These are phyloP conservation scores for Dilophus febrilis DNA, from an alignment of 2,888 invertebrate genomes.

Conservation along the genomic window DNA sequence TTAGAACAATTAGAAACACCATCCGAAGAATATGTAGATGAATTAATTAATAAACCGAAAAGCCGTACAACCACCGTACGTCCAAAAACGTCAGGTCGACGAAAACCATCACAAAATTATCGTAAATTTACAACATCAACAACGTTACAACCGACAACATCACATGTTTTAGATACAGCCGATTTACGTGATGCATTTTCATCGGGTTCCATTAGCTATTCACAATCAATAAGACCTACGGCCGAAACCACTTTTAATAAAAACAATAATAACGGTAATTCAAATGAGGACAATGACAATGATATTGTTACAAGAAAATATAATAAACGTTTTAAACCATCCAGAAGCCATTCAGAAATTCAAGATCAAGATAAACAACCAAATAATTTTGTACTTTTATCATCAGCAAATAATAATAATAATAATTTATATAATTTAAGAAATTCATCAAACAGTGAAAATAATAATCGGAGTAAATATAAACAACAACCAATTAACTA, in stretches of 20 bases:
- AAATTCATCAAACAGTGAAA: too few relatives aligned
- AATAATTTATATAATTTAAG: too few relatives aligned
- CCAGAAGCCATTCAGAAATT: not conserved
- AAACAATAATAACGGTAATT: not conserved
- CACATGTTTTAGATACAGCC: slow-evolving; percentile 23
- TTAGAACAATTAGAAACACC: slow-evolving; percentile 2
- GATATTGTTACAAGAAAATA: not conserved
- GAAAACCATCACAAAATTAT: slow-evolving; percentile 12
- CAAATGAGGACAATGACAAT: not conserved
- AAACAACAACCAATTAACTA: too few relatives aligned
- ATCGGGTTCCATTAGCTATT: slow-evolving; percentile 9
- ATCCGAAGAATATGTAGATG: slow-evolving; percentile 7
- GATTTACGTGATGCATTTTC: slow-evolving; percentile 23
- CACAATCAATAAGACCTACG: not conserved
- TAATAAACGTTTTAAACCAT: too few relatives aligned
- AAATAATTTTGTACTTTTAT: slow-evolving; percentile 1
- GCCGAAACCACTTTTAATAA: not conserved
- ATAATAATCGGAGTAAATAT: too few relatives aligned
- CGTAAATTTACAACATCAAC: slow-evolving; percentile 15
- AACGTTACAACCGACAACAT: slow-evolving; percentile 12
- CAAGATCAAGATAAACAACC: not conserved
- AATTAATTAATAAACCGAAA: slow-evolving; percentile 5
- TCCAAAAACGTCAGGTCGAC: not conserved
- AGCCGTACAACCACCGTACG: slow-evolving; percentile 3
- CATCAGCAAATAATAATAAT: not conserved